Conservation (phyloP, 2,797 vertebrate species). For the Microhierax caerulescens region DNA sequence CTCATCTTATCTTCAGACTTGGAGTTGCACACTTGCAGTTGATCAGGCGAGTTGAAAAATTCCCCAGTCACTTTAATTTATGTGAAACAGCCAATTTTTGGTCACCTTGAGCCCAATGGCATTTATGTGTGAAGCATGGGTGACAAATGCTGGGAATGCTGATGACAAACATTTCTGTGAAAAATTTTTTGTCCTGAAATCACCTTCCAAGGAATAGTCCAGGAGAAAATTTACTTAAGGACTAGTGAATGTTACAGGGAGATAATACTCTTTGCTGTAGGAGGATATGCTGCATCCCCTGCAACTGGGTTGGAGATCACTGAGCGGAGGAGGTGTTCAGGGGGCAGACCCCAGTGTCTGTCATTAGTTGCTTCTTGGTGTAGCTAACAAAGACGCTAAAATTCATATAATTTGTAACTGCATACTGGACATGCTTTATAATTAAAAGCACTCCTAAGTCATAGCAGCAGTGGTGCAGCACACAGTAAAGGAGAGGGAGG, state of each 20-base stretch:
- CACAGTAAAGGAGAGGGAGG: background rate
- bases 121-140: background rate
- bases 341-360: background rate
- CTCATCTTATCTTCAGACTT: background rate
- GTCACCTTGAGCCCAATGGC: background rate
- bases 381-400: background rate
- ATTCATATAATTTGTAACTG: background rate
- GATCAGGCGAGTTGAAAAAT: background rate
- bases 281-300: background rate
- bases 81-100: background rate
- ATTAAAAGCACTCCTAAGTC: background rate
- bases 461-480: accelerated
- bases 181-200: background rate
- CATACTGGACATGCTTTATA: background rate
- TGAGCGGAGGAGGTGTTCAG: background rate
- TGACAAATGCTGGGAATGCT: background rate
- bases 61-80: background rate
- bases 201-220: background rate
- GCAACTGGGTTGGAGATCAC: background rate
- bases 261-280: background rate
- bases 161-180: background rate
- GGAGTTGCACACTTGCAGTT: background rate
- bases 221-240: background rate
- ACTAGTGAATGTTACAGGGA: background rate
- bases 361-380: background rate